A percentile compares a stretch with the other conserved stretches of the same genome.
phyloP scores from a whole-genome alignment of 2,113 vertebrate species.

The Myotis davidii region DNA sequence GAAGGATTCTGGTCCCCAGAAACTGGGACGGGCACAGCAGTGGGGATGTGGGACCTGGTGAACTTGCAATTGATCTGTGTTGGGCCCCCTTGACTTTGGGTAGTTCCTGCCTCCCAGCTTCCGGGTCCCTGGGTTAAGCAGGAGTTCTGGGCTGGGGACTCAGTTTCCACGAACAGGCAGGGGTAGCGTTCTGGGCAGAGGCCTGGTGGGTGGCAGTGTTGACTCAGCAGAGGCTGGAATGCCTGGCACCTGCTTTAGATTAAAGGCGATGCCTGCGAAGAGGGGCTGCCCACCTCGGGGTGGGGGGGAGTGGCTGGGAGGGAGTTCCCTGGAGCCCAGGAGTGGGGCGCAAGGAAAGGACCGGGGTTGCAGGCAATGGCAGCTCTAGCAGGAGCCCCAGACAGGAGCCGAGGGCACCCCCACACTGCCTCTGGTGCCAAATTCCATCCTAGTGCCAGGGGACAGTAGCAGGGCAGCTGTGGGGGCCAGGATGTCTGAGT shows the following conservation, averaged over 20 bases:
- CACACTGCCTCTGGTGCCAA: conserved; percentile 8
- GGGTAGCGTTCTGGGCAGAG: conserved; percentile 46
- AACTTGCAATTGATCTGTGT: neutral
- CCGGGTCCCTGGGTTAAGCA: neutral
- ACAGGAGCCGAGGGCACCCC: neutral
- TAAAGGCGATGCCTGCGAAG: conserved; percentile 63
- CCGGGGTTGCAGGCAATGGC: neutral
- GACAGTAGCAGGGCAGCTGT: neutral
- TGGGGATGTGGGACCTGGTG: neutral
- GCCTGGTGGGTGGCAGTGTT: conserved; percentile 63
- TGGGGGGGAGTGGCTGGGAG: conserved; percentile 17
- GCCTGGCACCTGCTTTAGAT: conserved; percentile 78
- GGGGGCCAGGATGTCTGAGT: conserved; percentile 37
- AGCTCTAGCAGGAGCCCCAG: neutral
- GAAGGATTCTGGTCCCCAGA: neutral
- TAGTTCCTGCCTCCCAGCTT: neutral
- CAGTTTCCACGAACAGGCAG: neutral
- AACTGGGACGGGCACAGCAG: neutral
- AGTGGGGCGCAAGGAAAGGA: neutral
- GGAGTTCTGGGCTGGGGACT: neutral
- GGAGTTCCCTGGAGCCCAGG: neutral
- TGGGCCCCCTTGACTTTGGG: neutral
- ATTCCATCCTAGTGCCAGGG: neutral
- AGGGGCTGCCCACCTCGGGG: conserved; percentile 25
- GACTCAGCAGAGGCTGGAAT: conserved; percentile 56